A percentile compares a stretch with the other conserved stretches of the same genome.
Evolutionary conservation across 2,888 invertebrate species (phyloP).

Genomic region (Schrankia costaestrigalis): DNA sequence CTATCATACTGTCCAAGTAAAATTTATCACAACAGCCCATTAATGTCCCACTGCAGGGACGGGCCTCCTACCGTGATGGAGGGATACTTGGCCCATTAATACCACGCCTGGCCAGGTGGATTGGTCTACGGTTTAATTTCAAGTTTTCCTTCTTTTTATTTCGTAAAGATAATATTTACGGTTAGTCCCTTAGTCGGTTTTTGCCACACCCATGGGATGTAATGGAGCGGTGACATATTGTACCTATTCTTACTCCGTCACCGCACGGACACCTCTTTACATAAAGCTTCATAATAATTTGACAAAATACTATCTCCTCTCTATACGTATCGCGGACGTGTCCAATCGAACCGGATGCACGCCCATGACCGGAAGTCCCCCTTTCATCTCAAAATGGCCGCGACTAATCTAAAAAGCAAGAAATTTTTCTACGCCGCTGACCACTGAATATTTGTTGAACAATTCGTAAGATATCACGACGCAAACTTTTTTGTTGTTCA

Average conservation of each 20-base stretch:
- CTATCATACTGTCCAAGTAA: too few relatives aligned
- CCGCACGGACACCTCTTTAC: slow-evolving; percentile 44
- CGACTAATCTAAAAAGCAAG: slow-evolving; percentile 61
- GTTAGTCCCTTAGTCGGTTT: too few relatives aligned
- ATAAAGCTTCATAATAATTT: slow-evolving; percentile 50
- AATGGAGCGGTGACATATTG: too few relatives aligned
- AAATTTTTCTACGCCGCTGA: slow-evolving; percentile 73
- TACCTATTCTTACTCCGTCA: slow-evolving; percentile 38
- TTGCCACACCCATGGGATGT: slow-evolving; percentile 49
- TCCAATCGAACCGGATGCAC: slow-evolving; percentile 63
- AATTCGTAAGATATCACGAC: slow-evolving; percentile 49
- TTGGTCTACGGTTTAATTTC: too few relatives aligned
- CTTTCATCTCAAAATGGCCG: slow-evolving; percentile 74
- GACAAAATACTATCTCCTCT: slow-evolving; percentile 39
- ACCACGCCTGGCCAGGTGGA: too few relatives aligned
- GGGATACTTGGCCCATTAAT: too few relatives aligned
- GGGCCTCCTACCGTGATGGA: too few relatives aligned
- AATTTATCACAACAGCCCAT: too few relatives aligned
- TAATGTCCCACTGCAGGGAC: too few relatives aligned
- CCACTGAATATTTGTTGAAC: slow-evolving; percentile 68
- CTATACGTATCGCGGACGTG: slow-evolving; percentile 35
- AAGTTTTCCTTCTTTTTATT: too few relatives aligned
- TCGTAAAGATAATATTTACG: too few relatives aligned
- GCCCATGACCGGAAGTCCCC: slow-evolving; percentile 70
- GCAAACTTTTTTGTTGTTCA: slow-evolving; percentile 56